Conservation (phyloP, 2,797 vertebrate species). For the Chromobotia macracanthus region DNA sequence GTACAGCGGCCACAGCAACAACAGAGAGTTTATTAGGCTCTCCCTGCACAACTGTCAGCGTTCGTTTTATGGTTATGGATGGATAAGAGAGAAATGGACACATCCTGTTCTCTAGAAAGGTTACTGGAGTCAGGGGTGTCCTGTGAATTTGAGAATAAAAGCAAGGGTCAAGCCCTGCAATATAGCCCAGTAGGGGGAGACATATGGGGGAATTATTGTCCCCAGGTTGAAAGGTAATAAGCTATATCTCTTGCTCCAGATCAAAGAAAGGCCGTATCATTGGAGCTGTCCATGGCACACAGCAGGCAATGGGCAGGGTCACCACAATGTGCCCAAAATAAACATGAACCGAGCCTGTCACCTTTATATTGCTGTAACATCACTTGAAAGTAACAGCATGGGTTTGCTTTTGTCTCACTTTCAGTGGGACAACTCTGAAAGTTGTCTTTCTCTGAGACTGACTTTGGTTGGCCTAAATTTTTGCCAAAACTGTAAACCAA, state of each 20-base stretch:
- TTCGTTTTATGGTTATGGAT: slow-evolving; percentile 63
- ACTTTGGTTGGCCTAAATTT: slow-evolving; percentile 1
- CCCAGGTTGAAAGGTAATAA: slow-evolving; percentile 39
- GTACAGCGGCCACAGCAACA: slow-evolving; percentile 61
- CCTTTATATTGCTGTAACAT: slow-evolving; percentile 29
- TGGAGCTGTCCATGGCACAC: slow-evolving; percentile 41
- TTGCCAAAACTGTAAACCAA: slow-evolving; percentile 1
- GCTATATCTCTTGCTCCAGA: slow-evolving; percentile 46
- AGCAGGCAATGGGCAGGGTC: slow-evolving; percentile 46
- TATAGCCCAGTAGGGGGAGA: slow-evolving; percentile 51
- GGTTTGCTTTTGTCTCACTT: slow-evolving; percentile 38
- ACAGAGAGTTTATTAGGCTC: slow-evolving; percentile 74
- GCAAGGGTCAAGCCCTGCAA: slow-evolving; percentile 62
- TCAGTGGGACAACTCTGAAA: too few relatives aligned
- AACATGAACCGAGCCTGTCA: slow-evolving; percentile 38
- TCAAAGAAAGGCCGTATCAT: slow-evolving; percentile 53
- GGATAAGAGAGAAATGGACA: slow-evolving; percentile 50
- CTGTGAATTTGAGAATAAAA: slow-evolving; percentile 52
- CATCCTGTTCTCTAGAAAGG: slow-evolving; percentile 56
- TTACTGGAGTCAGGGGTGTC: slow-evolving; percentile 69
- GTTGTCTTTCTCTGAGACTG: slow-evolving; percentile 18
- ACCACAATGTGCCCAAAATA: slow-evolving; percentile 28
- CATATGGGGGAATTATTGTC: slow-evolving; percentile 47
- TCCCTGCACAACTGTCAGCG: slow-evolving; percentile 66
- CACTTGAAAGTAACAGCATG: slow-evolving; percentile 44